phyloP scores from a whole-genome alignment of 2,888 invertebrate species.

The Subacronicta megacephala region DNA sequence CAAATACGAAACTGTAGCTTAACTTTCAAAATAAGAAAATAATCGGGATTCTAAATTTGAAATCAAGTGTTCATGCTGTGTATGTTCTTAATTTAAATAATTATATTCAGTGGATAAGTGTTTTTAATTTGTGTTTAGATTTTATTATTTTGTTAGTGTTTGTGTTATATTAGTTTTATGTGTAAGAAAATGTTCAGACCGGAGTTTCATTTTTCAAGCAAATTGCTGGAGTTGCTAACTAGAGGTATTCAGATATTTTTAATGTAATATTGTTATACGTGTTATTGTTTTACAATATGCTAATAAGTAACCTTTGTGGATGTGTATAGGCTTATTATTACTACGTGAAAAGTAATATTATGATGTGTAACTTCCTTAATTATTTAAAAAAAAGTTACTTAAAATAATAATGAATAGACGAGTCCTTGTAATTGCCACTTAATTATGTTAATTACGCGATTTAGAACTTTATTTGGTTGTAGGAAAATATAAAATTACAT shows the following conservation, averaged over 20 bases:
- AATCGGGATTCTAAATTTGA: background rate
- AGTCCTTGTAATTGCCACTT: no score
- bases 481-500: no score
- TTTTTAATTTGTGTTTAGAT: constrained; percentile 4
- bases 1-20: constrained; percentile 14
- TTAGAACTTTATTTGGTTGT: no score
- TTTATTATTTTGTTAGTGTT: constrained; percentile 4
- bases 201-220: constrained; percentile 86
- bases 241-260: constrained; percentile 68
- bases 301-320: no score
- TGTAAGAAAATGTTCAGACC: constrained; percentile 75
- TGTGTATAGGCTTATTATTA: no score
- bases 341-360: no score
- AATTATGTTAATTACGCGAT: no score
- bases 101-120: background rate
- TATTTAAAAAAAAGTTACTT: no score
- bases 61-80: background rate
- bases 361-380: no score
- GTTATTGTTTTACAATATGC: no score
- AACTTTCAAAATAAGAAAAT: constrained; percentile 7
- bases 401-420: no score
- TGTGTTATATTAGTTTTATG: constrained; percentile 52
- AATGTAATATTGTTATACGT: no score
- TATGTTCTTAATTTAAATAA: background rate
- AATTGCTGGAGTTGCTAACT: constrained; percentile 82